These are phyloP conservation scores for Tolmerus cingulatus DNA, from an alignment of 2,888 invertebrate genomes.

Conservation along the genomic window DNA sequence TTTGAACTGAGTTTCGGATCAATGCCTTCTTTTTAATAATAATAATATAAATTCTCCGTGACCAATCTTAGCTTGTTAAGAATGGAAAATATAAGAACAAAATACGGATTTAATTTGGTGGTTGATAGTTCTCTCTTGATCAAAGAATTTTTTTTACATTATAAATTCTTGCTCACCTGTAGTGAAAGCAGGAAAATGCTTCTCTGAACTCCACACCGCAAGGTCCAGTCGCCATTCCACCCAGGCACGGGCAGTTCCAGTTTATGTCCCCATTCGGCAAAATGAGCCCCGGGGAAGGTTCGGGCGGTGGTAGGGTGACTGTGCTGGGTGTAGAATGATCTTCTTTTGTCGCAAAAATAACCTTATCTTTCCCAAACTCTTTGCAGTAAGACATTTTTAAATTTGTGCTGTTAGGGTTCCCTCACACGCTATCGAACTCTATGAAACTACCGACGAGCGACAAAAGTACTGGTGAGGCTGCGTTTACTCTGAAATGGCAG, in stretches of 20 bases:
- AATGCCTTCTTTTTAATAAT: too few species aligned
- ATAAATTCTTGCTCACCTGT: slow-evolving; percentile 65
- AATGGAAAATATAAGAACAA: too few species aligned
- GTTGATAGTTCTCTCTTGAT: too few species aligned
- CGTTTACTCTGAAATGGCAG: slow-evolving; percentile 67
- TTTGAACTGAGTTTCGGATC: too few species aligned
- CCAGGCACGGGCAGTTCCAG: slow-evolving; percentile 96
- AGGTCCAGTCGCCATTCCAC: slow-evolving; percentile 97
- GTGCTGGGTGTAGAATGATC: slow-evolving; percentile 79
- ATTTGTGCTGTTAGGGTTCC: not conserved
- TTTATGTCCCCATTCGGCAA: slow-evolving; percentile 88
- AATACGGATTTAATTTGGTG: too few species aligned
- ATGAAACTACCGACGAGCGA: slow-evolving; percentile 54
- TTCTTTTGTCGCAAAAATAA: slow-evolving; percentile 83
- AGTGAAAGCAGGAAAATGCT: slow-evolving; percentile 95
- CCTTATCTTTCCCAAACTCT: slow-evolving; percentile 76
- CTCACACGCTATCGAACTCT: slow-evolving; percentile 44
- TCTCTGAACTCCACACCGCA: slow-evolving; percentile 93
- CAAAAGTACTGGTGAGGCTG: slow-evolving; percentile 65
- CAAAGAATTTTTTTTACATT: not conserved
- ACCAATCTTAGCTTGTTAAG: too few species aligned
- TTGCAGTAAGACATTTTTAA: slow-evolving; percentile 65
- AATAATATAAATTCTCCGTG: too few species aligned
- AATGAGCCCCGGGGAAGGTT: slow-evolving; percentile 81
- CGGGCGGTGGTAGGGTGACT: slow-evolving; percentile 74